phyloP scores from a whole-genome alignment of 2,113 vertebrate species.

The Nerophis ophidion region DNA sequence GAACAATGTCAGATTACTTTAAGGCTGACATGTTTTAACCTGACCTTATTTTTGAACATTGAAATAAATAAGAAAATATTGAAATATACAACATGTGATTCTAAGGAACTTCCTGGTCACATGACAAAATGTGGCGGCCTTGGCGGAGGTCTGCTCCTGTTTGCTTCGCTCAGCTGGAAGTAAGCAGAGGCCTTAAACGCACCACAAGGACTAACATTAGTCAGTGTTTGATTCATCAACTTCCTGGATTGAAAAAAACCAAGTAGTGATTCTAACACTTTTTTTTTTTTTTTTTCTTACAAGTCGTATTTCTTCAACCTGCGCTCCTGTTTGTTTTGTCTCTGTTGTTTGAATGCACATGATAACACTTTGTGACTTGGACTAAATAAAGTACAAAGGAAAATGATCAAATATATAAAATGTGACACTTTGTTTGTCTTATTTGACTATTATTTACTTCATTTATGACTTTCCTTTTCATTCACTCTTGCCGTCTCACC shows the following conservation, averaged over 20 bases:
- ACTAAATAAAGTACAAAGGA: constrained; percentile 10
- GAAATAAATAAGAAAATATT: too few species aligned
- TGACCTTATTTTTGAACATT: too few species aligned
- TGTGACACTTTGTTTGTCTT: neutral
- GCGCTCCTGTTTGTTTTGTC: constrained; percentile 16
- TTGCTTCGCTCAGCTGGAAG: constrained; percentile 35
- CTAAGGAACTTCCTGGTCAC: too few species aligned
- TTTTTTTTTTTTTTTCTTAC: constrained; percentile 18
- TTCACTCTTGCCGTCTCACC: too few species aligned
- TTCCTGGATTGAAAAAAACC: too few species aligned
- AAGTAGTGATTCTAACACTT: constrained; percentile 14
- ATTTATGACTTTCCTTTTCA: too few species aligned
- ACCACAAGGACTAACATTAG: constrained; percentile 38
- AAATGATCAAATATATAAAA: neutral
- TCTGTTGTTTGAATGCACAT: constrained; percentile 20
- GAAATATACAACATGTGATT: too few species aligned
- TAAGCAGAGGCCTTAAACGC: constrained; percentile 66
- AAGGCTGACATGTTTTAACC: too few species aligned
- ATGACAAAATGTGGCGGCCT: neutral
- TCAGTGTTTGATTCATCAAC: constrained; percentile 2
- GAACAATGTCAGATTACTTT: too few species aligned
- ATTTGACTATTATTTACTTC: neutral
- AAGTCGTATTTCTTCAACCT: constrained; percentile 34
- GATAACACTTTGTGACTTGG: constrained; percentile 26
- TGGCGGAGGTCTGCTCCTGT: neutral